These are phyloP conservation scores for Hippocampus mohnikei DNA, from an alignment of 2,113 vertebrate genomes.

Conservation along the genomic window DNA sequence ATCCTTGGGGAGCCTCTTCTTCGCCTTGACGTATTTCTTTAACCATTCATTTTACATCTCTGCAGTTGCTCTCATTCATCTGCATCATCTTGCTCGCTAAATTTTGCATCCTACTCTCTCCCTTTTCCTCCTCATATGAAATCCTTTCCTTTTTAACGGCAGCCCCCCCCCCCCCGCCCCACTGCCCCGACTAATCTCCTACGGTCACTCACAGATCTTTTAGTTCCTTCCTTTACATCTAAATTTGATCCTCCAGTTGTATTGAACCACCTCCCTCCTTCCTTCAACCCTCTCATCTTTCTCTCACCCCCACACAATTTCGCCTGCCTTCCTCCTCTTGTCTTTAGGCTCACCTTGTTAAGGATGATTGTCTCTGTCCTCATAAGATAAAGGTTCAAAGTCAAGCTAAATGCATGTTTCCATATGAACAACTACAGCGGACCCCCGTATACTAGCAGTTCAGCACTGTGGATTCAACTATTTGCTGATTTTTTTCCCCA, in stretches of 20 bases:
- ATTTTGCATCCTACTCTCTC: constrained; percentile 4
- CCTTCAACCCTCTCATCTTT: constrained; percentile 61
- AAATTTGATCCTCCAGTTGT: constrained; percentile 53
- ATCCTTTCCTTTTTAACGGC: constrained; percentile 16
- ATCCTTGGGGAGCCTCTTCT: constrained; percentile 27
- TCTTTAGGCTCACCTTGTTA: neutral
- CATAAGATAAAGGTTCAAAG: neutral
- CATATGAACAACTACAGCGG: neutral
- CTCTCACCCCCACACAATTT: constrained; percentile 40
- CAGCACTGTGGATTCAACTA: no score
- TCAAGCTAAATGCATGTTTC: neutral
- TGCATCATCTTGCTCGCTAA: neutral
- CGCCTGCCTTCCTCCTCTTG: constrained; percentile 10
- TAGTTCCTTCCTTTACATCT: constrained; percentile 34
- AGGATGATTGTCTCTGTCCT: constrained; percentile 4
- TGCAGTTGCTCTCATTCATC: constrained; percentile 16
- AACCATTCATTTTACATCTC: constrained; percentile 12
- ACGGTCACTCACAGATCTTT: constrained; percentile 25
- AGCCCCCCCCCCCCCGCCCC: constrained; percentile 1
- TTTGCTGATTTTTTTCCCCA: no score
- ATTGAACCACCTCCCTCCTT: constrained; percentile 55
- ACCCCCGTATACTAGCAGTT: no score
- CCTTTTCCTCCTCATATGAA: constrained; percentile 2
- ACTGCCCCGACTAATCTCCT: constrained; percentile 20
- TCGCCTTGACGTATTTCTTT: constrained; percentile 1